A percentile compares a stretch with the other conserved stretches of the same genome.
Evolutionary conservation across 1,140 invertebrate species (phyloP).

Genomic region (Antheraea pernyi): DNA sequence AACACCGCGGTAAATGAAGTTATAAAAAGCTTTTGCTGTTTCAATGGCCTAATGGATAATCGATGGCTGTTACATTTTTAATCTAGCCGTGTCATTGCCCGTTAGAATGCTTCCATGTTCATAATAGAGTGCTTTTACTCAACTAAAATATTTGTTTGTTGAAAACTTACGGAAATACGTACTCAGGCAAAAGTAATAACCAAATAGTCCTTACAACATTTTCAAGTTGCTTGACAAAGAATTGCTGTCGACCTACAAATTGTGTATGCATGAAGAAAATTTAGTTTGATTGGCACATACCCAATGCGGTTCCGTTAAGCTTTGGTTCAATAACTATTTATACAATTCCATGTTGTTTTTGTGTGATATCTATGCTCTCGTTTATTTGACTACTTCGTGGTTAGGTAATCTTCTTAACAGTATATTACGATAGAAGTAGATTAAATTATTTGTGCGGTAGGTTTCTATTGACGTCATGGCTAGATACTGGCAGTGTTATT

Average conservation of each 20-base stretch:
- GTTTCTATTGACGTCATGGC: conserved; percentile 6
- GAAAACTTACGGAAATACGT: background rate
- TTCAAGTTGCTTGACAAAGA: background rate
- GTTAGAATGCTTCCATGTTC: conserved; percentile 6
- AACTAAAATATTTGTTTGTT: background rate
- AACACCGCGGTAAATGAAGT: conserved; percentile 12
- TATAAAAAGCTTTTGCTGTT: conserved; percentile 2
- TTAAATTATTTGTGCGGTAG: background rate
- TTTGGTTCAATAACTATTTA: conserved; percentile 58
- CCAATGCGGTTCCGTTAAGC: conserved; percentile 45
- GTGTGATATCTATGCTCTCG: conserved; percentile 32
- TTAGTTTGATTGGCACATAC: conserved; percentile 38
- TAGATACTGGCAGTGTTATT: conserved; percentile 7
- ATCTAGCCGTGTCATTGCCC: conserved; percentile 13
- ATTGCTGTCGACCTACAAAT: conserved; percentile 17
- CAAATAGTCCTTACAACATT: background rate
- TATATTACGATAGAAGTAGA: background rate
- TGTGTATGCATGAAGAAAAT: conserved; percentile 42
- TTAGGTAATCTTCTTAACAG: conserved; percentile 10
- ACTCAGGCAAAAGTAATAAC: background rate
- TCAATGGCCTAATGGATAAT: conserved; percentile 16
- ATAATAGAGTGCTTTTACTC: background rate
- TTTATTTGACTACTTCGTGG: conserved; percentile 24
- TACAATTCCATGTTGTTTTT: conserved; percentile 44
- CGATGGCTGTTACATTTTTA: conserved; percentile 21